Base-by-base conservation (phyloP, 2,888 invertebrate genomes). In the Lottia gigantea region DNA sequence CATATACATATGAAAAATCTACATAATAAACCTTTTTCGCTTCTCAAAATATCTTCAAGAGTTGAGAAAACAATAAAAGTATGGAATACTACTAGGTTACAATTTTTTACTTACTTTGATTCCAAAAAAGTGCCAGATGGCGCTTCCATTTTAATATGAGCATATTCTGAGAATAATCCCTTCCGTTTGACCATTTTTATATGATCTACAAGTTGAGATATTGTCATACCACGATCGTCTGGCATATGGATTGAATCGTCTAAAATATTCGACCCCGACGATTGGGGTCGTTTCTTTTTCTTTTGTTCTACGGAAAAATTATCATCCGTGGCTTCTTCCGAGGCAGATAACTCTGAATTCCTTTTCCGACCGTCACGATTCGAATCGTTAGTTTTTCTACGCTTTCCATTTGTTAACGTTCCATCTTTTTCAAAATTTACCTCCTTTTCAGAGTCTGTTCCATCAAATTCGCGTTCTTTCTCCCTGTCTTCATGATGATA, bases 121-220 rank as follows among this genome's bases (percentile, higher is more conserved):
- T 93, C 92, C 82, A 93, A 93, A 90, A 97, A 97, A 80, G 95
- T 94, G 76, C 97, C 97, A 79, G 92, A 92, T 46, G 95, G 95
- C 77, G 94, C 93, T 82, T 94, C 91, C 79, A 92, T 91, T 83
- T 95, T 93, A 77, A 97, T 95, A 84, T 95, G 95, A 62, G 93
- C 92, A 91, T 97, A 98, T 89, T 97, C 97, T 76, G 93, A 92
- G 83, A 92, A 91, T 74, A 97, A 92, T 15, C 96, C 97, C 78
- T 92, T 92, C 65, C 95, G 92, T 66, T 95, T 94, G 77, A 93
- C 92, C 82, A 92, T 91, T 76, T 93, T 92, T 78, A 95, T 92
- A 80, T 93, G 92, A 76, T 93, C 92, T 77, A 95, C 92, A 85
- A 95, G 92, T 88, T 94, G 94, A 71, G 92, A 91, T 82, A 95